Evolutionary conservation across 1,140 invertebrate genomes (phyloP).

Genomic region (Drosophila elegans): DNA sequence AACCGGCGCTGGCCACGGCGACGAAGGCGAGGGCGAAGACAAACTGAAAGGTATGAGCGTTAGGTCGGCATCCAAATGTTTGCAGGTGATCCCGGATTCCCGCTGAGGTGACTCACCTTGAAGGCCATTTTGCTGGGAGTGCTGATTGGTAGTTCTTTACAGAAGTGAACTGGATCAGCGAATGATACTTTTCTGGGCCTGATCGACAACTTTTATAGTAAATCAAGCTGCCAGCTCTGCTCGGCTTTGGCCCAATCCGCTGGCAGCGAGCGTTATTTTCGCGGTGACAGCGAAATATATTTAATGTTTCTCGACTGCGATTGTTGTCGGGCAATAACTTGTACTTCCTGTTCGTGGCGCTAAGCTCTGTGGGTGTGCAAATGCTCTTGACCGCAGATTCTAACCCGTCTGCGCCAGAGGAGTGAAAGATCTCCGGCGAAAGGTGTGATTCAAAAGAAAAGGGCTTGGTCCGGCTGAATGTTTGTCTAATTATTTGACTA

Average conservation of each 20-base stretch:
- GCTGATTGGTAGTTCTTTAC: slow-evolving; percentile 64
- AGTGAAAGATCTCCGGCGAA: slow-evolving; percentile 54
- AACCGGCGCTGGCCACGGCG: slow-evolving; percentile 73
- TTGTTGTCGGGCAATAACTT: slow-evolving; percentile 63
- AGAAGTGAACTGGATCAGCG: slow-evolving; percentile 42
- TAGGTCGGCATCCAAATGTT: background rate
- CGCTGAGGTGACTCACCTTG: slow-evolving; percentile 60
- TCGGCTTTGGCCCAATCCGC: slow-evolving; percentile 15
- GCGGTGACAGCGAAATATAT: slow-evolving; percentile 68
- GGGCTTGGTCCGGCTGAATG: slow-evolving; percentile 15
- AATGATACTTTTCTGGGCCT: slow-evolving; percentile 61
- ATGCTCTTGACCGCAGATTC: slow-evolving; percentile 33
- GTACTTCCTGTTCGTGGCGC: slow-evolving; percentile 71
- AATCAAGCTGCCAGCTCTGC: slow-evolving; percentile 26
- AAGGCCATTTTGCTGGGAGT: slow-evolving; percentile 71
- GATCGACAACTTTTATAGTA: slow-evolving; percentile 64
- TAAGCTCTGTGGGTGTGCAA: slow-evolving; percentile 74
- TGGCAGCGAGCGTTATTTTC: slow-evolving; percentile 52
- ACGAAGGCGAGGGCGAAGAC: slow-evolving; percentile 74
- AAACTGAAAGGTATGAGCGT: slow-evolving; percentile 55
- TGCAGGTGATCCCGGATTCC: background rate
- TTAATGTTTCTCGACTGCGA: slow-evolving; percentile 57
- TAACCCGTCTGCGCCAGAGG: slow-evolving; percentile 22
- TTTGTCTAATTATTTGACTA: slow-evolving; percentile 17
- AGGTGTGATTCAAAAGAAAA: slow-evolving; percentile 18